phyloP scores from a whole-genome alignment of 1,140 invertebrate genomes.

The Trichoplusia ni region DNA sequence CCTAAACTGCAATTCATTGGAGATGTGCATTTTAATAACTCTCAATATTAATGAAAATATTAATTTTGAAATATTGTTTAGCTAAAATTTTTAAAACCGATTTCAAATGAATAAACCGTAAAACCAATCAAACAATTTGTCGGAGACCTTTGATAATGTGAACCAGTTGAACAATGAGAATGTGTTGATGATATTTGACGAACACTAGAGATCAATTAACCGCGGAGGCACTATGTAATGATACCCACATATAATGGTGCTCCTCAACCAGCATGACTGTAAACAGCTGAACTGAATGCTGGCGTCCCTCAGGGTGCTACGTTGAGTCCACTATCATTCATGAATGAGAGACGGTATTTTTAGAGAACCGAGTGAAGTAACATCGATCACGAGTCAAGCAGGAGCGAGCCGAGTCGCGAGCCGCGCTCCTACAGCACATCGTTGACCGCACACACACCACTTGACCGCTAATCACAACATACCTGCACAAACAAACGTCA shows the following conservation, averaged over 20 bases:
- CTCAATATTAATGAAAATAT: too few species aligned
- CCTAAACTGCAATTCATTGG: too few species aligned
- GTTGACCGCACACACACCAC: slow-evolving; percentile 66
- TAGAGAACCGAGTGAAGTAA: neutral
- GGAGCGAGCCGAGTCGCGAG: slow-evolving; percentile 24
- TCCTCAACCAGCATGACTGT: slow-evolving; percentile 36
- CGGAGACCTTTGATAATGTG: slow-evolving; percentile 2
- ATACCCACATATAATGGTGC: slow-evolving; percentile 41
- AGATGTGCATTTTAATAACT: too few species aligned
- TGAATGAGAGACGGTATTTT: slow-evolving; percentile 14
- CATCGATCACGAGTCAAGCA: neutral
- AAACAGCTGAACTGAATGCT: neutral
- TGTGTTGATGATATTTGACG: slow-evolving; percentile 6
- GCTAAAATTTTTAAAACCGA: too few species aligned
- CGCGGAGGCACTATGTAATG: slow-evolving; percentile 8
- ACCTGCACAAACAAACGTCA: slow-evolving; percentile 79
- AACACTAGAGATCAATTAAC: slow-evolving; percentile 31
- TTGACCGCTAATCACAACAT: slow-evolving; percentile 78
- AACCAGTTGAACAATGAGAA: neutral
- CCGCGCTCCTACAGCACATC: slow-evolving; percentile 35
- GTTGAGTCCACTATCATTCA: slow-evolving; percentile 33
- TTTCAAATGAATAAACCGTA: too few species aligned
- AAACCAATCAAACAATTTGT: neutral
- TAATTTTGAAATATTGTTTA: too few species aligned
- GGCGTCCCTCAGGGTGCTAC: slow-evolving; percentile 35